Evolutionary conservation across 2,888 invertebrate species (phyloP), one percentile per base, ranked within the genome.

Genomic region (Archips crataeganus): DNA sequence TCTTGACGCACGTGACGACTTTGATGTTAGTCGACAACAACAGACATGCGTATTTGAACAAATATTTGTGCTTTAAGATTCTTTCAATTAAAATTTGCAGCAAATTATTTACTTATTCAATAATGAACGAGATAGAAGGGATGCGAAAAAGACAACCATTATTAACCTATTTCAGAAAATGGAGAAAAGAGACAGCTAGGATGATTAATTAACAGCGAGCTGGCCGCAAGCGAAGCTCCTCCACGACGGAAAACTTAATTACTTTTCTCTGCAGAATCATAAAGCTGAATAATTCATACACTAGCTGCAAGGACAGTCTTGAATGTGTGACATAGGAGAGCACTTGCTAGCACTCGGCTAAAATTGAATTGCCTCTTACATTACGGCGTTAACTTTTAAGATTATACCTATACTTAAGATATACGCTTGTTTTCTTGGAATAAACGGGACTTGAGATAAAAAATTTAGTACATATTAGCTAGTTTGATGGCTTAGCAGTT

Each of bases 151-250:
- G 85, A 87, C 86, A 88, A 86, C 82, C 79, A 85, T 88, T 89
- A 90, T 89, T 88, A 90, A 89, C 89, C 86, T 87, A 90, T 90
- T 91, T 90, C 85, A 84, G 86, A 84, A 85, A 87, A 84, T 85
- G 83, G 84, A 85, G 86, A 84, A 88, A 88, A 87, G 85, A 86
- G 87, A 84, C 86, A 84, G 84, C 84, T 82, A 82, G 82, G 84
- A 90, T 91, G 88, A 92, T 91, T 91, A 90, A 92, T 91, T 92
- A 91, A 89, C 87, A 86, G 82, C 78, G 84, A 84, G 85, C 85
- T 84, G 84, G 85, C 89, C 88, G 84, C 90, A 86, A 87, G 86
- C 86, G 87, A 84, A 82, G 85, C 85, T 83, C 78, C 75, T 79
- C 84, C 81, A 80, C 84, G 81, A 86, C 88, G 86, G 88, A 89